Conservation (phyloP, 2,113 vertebrate genomes). For the Cynocephalus volans region DNA sequence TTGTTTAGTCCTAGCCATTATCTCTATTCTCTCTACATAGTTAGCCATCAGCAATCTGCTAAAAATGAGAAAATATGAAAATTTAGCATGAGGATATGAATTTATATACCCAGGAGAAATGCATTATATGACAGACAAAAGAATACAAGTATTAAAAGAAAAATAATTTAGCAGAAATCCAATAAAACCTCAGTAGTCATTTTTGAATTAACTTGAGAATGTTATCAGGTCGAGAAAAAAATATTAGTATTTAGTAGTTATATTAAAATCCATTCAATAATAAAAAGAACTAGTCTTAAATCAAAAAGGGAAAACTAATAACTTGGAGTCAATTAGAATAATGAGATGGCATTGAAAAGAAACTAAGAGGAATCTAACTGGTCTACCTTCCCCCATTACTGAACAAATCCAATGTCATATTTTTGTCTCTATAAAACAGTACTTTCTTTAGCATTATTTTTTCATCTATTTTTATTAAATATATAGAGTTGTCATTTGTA, state of each 20-base stretch:
- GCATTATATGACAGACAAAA: constrained; percentile 47
- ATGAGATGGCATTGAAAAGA: not conserved
- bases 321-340: constrained; percentile 67
- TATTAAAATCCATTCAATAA: constrained; percentile 75
- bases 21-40: not conserved
- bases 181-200: constrained; percentile 67
- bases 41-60: not conserved
- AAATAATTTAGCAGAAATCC: constrained; percentile 72
- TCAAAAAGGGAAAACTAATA: constrained; percentile 73
- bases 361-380: not conserved
- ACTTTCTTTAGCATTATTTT: not conserved
- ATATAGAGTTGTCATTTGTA: not conserved
- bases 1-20: not conserved
- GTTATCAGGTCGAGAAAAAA: constrained; percentile 67
- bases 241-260: constrained; percentile 72
- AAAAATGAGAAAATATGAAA: constrained; percentile 40
- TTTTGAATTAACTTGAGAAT: constrained; percentile 71
- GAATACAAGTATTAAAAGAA: constrained; percentile 64
- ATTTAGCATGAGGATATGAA: constrained; percentile 25
- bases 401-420: not conserved
- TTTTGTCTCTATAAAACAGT: not conserved
- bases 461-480: not conserved
- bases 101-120: constrained; percentile 56
- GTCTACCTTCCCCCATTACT: not conserved
- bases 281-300: constrained; percentile 73